These are phyloP conservation scores for Drosophila setifemur DNA, from an alignment of 1,140 invertebrate genomes.

Conservation along the genomic window DNA sequence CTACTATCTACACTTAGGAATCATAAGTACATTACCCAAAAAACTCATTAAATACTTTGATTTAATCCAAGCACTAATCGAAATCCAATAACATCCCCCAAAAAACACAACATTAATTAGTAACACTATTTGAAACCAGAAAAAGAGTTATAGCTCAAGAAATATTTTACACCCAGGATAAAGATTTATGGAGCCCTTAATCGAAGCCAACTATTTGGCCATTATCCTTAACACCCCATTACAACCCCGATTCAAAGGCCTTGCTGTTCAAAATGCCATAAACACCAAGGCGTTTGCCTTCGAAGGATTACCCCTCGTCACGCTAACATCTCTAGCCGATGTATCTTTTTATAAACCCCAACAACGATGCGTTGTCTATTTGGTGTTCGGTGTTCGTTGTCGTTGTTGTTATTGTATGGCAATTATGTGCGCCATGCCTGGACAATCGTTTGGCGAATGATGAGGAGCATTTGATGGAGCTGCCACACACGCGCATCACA, in stretches of 20 bases:
- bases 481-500: too few relatives aligned
- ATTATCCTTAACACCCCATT: constrained; percentile 24
- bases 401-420: too few relatives aligned
- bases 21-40: too few relatives aligned
- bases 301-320: constrained; percentile 41
- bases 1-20: too few relatives aligned
- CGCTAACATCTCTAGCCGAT: constrained; percentile 30
- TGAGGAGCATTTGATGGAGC: constrained; percentile 21
- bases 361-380: constrained; percentile 4
- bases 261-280: constrained; percentile 11
- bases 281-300: constrained; percentile 25
- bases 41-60: too few relatives aligned
- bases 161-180: too few relatives aligned
- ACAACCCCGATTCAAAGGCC: constrained; percentile 11
- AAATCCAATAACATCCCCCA: too few relatives aligned
- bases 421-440: constrained; percentile 44
- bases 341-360: background rate
- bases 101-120: too few relatives aligned
- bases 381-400: too few relatives aligned
- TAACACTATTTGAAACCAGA: too few relatives aligned
- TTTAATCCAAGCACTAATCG: too few relatives aligned
- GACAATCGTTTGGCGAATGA: constrained; percentile 14
- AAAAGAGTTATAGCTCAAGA: too few relatives aligned
- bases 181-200: background rate
- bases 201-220: constrained; percentile 3